phyloP scores from a whole-genome alignment of 2,888 invertebrate genomes.

The Eupithecia dodoneata region DNA sequence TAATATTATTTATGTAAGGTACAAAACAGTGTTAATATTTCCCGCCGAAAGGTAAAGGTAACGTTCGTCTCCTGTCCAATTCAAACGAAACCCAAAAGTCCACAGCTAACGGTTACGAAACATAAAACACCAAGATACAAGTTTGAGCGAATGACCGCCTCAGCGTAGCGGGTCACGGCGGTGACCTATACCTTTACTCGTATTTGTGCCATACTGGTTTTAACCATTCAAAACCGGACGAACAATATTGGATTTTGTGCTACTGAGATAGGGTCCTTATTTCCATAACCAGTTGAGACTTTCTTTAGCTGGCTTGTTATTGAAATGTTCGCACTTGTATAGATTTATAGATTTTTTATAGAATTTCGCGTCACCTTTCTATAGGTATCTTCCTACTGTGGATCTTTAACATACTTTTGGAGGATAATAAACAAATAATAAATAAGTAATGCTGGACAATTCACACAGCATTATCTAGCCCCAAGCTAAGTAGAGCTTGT shows the following conservation, averaged over 20 bases:
- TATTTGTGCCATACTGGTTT: slow-evolving; percentile 79
- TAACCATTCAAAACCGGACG: slow-evolving; percentile 46
- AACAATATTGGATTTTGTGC: slow-evolving; percentile 57
- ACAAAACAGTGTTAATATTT: slow-evolving; percentile 2
- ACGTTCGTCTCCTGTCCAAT: slow-evolving; percentile 6
- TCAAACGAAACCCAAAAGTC: slow-evolving; percentile 32
- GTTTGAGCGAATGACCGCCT: slow-evolving; percentile 59
- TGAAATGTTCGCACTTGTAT: slow-evolving; percentile 51
- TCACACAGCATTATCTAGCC: too few relatives aligned
- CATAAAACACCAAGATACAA: slow-evolving; percentile 59
- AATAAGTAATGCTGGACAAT: too few relatives aligned
- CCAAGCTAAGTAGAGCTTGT: too few relatives aligned
- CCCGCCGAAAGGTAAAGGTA: slow-evolving; percentile 4
- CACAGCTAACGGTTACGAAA: slow-evolving; percentile 57
- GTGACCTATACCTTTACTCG: slow-evolving; percentile 71
- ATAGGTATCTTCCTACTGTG: background rate
- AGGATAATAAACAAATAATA: too few relatives aligned
- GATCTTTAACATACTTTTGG: background rate
- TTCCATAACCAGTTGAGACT: slow-evolving; percentile 54
- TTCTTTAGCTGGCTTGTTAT: slow-evolving; percentile 61
- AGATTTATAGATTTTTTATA: slow-evolving; percentile 8
- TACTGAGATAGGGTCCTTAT: slow-evolving; percentile 50
- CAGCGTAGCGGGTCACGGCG: slow-evolving; percentile 67
- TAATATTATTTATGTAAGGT: too few relatives aligned
- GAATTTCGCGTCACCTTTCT: background rate